A percentile compares a stretch with the other conserved stretches of the same genome.
phyloP scores from a whole-genome alignment of 2,888 invertebrate species.

The Alentia gelatinosa region DNA sequence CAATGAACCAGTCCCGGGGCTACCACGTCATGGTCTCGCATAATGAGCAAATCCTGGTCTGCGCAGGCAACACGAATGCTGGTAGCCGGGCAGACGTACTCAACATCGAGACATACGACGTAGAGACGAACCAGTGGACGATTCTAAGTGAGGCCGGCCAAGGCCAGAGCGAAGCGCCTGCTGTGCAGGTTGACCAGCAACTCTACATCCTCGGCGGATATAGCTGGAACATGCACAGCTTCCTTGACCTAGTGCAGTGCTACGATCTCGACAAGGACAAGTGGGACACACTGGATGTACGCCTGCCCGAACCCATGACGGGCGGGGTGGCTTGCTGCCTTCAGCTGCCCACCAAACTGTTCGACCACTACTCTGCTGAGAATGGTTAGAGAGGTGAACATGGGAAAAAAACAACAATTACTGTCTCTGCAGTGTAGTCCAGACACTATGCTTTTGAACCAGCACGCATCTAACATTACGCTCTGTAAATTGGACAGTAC shows the following conservation, averaged over 20 bases:
- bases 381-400: too few relatives aligned
- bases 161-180: slow-evolving; percentile 66
- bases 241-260: slow-evolving; percentile 65
- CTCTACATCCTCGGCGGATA: slow-evolving; percentile 65
- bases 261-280: slow-evolving; percentile 64
- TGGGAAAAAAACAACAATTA: too few relatives aligned
- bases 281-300: slow-evolving; percentile 62
- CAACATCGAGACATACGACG: slow-evolving; percentile 65
- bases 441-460: too few relatives aligned
- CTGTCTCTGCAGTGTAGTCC: too few relatives aligned
- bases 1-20: slow-evolving; percentile 67
- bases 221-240: slow-evolving; percentile 67
- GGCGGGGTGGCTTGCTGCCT: slow-evolving; percentile 65
- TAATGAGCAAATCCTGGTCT: slow-evolving; percentile 62
- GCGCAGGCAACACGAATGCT: slow-evolving; percentile 67
- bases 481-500: too few relatives aligned
- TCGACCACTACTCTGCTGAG: slow-evolving; percentile 8
- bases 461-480: too few relatives aligned
- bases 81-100: slow-evolving; percentile 66
- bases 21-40: slow-evolving; percentile 67
- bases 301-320: slow-evolving; percentile 66
- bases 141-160: slow-evolving; percentile 63
- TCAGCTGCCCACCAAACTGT: slow-evolving; percentile 62
- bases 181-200: slow-evolving; percentile 58
- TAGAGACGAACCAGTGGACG: slow-evolving; percentile 66